Percentiles rank a stretch among this genome's conserved stretches.
These are phyloP conservation scores for Characodon lateralis DNA, from an alignment of 2,797 vertebrate genomes.

Conservation along the genomic window DNA sequence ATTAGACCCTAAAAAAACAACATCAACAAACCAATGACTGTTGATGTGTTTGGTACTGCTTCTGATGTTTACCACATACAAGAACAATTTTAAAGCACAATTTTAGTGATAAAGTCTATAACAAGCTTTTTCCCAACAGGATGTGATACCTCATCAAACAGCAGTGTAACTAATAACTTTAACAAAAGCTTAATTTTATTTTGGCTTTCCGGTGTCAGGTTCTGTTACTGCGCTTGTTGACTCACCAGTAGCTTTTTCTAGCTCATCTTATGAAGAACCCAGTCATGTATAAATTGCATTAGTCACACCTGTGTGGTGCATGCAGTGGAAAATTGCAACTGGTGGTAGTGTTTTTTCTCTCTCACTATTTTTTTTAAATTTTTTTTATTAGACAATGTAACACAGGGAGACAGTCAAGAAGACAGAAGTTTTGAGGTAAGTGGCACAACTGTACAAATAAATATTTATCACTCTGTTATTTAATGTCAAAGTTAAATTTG, in stretches of 20 bases:
- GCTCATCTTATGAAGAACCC: background rate
- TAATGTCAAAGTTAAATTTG: too few relatives aligned
- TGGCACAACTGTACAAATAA: background rate
- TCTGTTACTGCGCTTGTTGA: conserved; percentile 4
- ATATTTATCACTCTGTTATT: too few relatives aligned
- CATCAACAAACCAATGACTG: background rate
- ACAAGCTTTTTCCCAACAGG: background rate
- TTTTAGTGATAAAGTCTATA: conserved; percentile 8
- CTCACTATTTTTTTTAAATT: background rate
- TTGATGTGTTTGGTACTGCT: background rate
- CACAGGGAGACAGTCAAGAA: background rate
- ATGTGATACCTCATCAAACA: conserved; percentile 8
- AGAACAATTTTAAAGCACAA: background rate
- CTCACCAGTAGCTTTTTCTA: conserved; percentile 11
- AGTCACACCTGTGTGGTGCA: conserved; percentile 18
- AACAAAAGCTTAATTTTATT: conserved; percentile 4
- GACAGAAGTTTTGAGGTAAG: background rate
- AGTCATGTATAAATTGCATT: conserved; percentile 15
- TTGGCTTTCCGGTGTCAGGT: conserved; percentile 8
- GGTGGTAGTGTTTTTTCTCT: background rate
- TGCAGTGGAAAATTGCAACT: conserved; percentile 14
- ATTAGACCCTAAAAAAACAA: background rate
- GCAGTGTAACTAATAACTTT: conserved; percentile 12
- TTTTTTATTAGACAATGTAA: background rate
- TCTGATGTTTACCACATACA: background rate